Evolutionary conservation across 2,888 invertebrate genomes (phyloP).

Genomic region (Cephonodes hylas): DNA sequence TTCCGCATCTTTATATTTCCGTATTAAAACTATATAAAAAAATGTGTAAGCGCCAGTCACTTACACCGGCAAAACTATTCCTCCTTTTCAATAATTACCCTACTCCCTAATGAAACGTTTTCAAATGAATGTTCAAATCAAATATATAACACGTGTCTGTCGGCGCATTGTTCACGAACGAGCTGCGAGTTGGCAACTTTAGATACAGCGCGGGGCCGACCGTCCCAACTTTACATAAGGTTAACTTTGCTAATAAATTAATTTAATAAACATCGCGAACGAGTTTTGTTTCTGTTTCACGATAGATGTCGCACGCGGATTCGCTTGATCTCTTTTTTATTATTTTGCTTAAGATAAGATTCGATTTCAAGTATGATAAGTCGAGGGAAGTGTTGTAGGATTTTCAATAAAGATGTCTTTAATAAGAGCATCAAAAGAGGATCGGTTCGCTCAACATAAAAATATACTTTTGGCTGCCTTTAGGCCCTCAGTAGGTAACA

Average conservation of each 20-base stretch:
- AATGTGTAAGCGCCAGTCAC: too few relatives aligned
- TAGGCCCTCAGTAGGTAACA: too few relatives aligned
- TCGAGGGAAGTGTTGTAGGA: too few relatives aligned
- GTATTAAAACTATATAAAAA: too few relatives aligned
- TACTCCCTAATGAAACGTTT: not conserved
- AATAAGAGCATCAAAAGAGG: too few relatives aligned
- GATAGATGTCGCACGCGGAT: not conserved
- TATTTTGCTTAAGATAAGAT: too few relatives aligned
- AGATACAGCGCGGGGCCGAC: not conserved
- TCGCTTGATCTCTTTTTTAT: not conserved
- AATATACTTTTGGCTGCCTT: too few relatives aligned
- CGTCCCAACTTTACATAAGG: constrained; percentile 24
- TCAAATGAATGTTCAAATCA: not conserved
- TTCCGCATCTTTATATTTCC: too few relatives aligned
- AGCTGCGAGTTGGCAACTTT: constrained; percentile 1
- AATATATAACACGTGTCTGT: not conserved
- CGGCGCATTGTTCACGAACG: not conserved
- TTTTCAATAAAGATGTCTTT: too few relatives aligned
- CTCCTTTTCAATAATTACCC: too few relatives aligned
- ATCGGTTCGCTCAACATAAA: too few relatives aligned
- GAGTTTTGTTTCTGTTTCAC: not conserved
- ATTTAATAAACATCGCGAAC: constrained; percentile 31
- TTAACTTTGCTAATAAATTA: constrained; percentile 43
- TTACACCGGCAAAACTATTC: not conserved
- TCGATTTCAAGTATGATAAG: too few relatives aligned